Evolutionary conservation across 2,113 vertebrate species (phyloP).

Genomic region (Promerops cafer): DNA sequence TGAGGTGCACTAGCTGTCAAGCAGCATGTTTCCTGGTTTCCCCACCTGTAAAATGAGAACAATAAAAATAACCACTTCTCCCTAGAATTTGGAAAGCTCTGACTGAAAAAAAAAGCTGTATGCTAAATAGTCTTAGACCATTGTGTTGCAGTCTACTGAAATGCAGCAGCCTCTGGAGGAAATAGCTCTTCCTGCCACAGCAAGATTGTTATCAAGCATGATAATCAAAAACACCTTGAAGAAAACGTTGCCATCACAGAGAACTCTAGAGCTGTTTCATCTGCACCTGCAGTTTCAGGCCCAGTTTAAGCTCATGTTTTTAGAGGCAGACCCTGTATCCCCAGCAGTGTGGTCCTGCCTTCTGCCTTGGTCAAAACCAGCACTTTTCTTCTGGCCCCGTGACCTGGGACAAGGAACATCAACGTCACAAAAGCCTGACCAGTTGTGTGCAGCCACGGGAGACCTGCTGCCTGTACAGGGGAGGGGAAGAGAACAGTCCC

Average conservation of each 20-base stretch:
- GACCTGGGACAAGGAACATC: not conserved
- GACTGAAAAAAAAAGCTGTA: not conserved
- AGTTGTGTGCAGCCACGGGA: accelerated
- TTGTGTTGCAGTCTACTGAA: not conserved
- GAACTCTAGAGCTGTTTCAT: not conserved
- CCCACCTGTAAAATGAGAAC: not conserved
- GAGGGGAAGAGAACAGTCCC: not conserved
- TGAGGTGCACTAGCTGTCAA: not conserved
- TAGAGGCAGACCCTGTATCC: not conserved
- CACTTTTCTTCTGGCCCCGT: not conserved
- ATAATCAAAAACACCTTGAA: not conserved
- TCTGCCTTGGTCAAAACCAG: not conserved
- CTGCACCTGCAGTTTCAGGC: not conserved
- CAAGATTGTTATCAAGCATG: not conserved
- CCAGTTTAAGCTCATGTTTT: not conserved
- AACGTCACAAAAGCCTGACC: not conserved
- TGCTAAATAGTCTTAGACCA: not conserved
- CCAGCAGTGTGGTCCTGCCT: not conserved
- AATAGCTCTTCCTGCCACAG: not conserved
- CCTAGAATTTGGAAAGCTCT: not conserved
- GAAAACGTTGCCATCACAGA: not conserved
- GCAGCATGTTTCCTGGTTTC: not conserved
- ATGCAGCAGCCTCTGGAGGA: not conserved
- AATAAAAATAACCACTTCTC: not conserved
- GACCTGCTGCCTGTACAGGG: not conserved